Evolutionary conservation across 2,888 invertebrate genomes (phyloP), one percentile per base, ranked within the genome.

Genomic region (Scaptomyza tumidula): DNA sequence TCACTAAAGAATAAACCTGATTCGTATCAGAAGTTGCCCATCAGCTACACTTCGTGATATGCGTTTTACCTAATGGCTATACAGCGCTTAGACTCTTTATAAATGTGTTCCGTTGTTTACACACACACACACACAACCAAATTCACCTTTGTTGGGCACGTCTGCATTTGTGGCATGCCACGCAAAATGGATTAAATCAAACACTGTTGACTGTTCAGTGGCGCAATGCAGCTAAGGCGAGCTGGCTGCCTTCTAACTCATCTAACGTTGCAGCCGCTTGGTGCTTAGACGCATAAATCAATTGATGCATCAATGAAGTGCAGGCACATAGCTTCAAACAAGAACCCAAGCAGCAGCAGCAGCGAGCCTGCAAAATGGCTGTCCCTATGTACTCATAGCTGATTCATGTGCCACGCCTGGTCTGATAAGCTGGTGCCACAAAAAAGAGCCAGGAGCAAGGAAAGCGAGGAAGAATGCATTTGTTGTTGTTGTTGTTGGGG

Each of bases 251-350:
- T 24, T 43, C 14, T 7, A 14, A 66, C 72, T 62, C 67, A 44
- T 43, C 31, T 14, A 39, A 3, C 14, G 39, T 14, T 14, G 39
- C 14, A 52, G 52, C 48, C 54, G 46, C 41, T 33, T 52, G 69
- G 44, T 56, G 75, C 75, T 73, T 79, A 79, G 79, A 76, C 66
- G 59, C 79, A 80, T 80, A 80, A 80, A 80, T 80, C 80, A 80
- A 75, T 65, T 80, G 75, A 78, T 67, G 78, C 80, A 80, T 80
- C 80, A 80, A 80, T 80, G 80, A 79, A 79, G 79, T 76, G 78
- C 71, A 77, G 74, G 65, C 76, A 57, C 77, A 67, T 50, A 58
- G 67, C 58, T 59, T 39, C 35, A 50, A 50, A 44, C 60, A 11
- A 16, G 56, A 19, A 31, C 7, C 14, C 14, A 41, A 44, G 37